Evolutionary conservation across 2,888 invertebrate species (phyloP).

Genomic region (Lasioglossum pauxillum): DNA sequence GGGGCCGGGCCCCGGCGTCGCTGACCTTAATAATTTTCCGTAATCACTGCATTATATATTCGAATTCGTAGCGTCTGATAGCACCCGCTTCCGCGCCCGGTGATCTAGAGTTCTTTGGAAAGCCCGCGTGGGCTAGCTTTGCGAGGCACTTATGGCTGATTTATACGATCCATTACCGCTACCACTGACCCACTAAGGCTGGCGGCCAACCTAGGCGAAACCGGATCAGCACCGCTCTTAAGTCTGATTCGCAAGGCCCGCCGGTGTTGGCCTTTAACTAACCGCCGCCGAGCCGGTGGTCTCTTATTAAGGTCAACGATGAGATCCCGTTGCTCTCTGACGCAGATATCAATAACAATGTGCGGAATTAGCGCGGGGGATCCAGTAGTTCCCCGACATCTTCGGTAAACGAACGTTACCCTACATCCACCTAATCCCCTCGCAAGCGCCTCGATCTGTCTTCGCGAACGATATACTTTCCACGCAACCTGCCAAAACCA

Average conservation of each 20-base stretch:
- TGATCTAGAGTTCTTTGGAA: slow-evolving; percentile 56
- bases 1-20: not conserved
- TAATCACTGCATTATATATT: slow-evolving; percentile 59
- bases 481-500: not conserved
- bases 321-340: not conserved
- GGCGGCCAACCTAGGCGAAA: slow-evolving; percentile 42
- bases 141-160: slow-evolving; percentile 61
- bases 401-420: not conserved
- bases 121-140: slow-evolving; percentile 59
- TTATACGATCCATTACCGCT: slow-evolving; percentile 64
- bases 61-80: slow-evolving; percentile 50
- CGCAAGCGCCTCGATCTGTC: not conserved
- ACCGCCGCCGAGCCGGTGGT: not conserved
- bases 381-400: not conserved
- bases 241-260: slow-evolving; percentile 43
- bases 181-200: slow-evolving; percentile 54
- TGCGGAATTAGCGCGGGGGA: not conserved
- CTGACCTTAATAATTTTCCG: slow-evolving; percentile 56
- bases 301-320: slow-evolving; percentile 55
- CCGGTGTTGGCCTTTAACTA: slow-evolving; percentile 39
- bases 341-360: slow-evolving; percentile 14
- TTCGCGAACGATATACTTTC: not conserved
- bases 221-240: slow-evolving; percentile 46
- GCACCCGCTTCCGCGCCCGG: not conserved
- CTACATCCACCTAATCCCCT: not conserved